Evolutionary conservation across 2,797 vertebrate species (phyloP), one percentile per base, ranked within the genome.

Genomic region (Lophotriccus pileatus): DNA sequence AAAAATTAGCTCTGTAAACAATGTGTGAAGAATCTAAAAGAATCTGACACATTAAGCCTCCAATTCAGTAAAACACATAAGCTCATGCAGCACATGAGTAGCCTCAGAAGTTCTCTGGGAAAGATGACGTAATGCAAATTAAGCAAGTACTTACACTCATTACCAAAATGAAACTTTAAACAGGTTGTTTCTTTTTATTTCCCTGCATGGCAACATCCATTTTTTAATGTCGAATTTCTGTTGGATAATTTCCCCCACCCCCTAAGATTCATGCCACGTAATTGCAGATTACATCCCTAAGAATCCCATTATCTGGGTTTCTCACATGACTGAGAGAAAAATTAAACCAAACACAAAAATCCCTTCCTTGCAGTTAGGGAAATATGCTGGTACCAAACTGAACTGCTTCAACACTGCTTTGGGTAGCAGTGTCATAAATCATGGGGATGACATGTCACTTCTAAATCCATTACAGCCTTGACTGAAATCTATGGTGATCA

Each of bases 1-100:
- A 93, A 91, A 94, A 77, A 74, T 94, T 93, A 95, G 85, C 85
- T 88, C 56, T 47, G 66, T 84, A 91, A 91, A 90, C 83, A 94
- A 5, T 43, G 52, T 69, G 76, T 70, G 74, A 96, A 89, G 87
- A 72, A 89, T 47, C 90, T 96, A 89, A 89, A 84, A 70, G 34
- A 91, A 79, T 93, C 74, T 68, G 47, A 75, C 58, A 67, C 49
- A 55, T 94, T 95, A 94, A 89, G 79, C 84, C 75, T 94, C 76
- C 70, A 62, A 36, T 82, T 94, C 91, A 92, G 52, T 85, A 92
- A 94, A 88, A 87, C 10, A 79, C 30, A 49, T 13, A 88, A 84
- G 27, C 94, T 94, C 77, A 76, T 46, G 76, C 52, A 94, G 89
- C 80, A 94, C 91, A 86, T 82, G 93, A 93, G 87, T 56, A 92